These are phyloP conservation scores for Alligator mississippiensis DNA, from an alignment of 2,113 vertebrate genomes.

Conservation along the genomic window DNA sequence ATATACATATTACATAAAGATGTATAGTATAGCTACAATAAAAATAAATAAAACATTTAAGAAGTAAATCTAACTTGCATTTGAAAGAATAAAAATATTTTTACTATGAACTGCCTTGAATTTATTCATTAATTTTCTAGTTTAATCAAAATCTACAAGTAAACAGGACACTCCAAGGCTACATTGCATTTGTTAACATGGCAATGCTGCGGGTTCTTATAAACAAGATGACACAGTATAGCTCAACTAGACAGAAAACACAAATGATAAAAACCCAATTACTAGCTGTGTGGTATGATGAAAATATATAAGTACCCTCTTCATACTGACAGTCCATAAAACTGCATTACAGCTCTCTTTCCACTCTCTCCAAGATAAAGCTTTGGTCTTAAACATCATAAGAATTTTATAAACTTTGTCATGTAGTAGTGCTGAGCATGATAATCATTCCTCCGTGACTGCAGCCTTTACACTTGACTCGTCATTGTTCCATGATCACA, in stretches of 20 bases:
- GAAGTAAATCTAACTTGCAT: accelerated
- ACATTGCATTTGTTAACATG: slow-evolving; percentile 23
- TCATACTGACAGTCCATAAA: slow-evolving; percentile 33
- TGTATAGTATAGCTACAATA: no score
- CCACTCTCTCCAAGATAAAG: neutral
- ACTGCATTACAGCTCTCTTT: slow-evolving; percentile 3
- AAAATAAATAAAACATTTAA: neutral
- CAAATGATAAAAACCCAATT: slow-evolving; percentile 52
- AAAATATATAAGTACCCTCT: slow-evolving; percentile 63
- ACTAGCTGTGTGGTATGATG: slow-evolving; percentile 17
- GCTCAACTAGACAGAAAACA: slow-evolving; percentile 60
- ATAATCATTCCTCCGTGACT: slow-evolving; percentile 18
- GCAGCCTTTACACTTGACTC: slow-evolving; percentile 42
- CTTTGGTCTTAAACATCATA: neutral
- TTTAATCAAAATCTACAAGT: slow-evolving; percentile 28
- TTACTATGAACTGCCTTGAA: neutral
- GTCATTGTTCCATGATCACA: slow-evolving; percentile 42
- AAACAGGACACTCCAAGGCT: slow-evolving; percentile 51
- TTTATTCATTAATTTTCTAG: slow-evolving; percentile 48
- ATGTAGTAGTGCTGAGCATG: neutral
- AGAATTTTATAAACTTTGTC: slow-evolving; percentile 53
- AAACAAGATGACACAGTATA: slow-evolving; percentile 21
- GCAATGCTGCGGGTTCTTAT: slow-evolving; percentile 7
- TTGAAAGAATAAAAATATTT: neutral
- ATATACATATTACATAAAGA: no score